Base-by-base conservation (phyloP, 2,113 vertebrate genomes). In the Callionymus lyra region DNA sequence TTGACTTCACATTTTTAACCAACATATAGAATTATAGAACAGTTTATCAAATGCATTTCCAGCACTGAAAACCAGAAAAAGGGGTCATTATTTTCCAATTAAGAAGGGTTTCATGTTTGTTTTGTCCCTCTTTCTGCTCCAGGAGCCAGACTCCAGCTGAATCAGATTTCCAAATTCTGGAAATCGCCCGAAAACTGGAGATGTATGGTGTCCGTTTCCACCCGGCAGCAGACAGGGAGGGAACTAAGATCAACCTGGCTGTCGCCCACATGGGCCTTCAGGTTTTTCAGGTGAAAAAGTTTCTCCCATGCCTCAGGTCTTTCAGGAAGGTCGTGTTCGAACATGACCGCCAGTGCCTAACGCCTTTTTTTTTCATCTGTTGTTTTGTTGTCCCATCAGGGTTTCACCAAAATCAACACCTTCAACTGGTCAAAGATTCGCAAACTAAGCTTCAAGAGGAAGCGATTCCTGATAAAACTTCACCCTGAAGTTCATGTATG, bases 341-440 rank as follows among this genome's bases (percentile, higher is more conserved):
- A 10, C 0, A 1, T 12, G 10, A 31, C 27, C 3, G 12, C 17
- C 9, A 6, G 15, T 4, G 9, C 6, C 8, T 8, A 48, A 6
- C 48, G 41, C 1, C 10, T 16, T 38, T 0, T 36, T 36, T 19
- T 12, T 0, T 44, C n/a, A n/a, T n/a, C n/a, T 27, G 21, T 0
- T 21, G 35, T 19, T 51, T 8, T 16, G 2, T 45, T 63, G 31
- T 4, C 13, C 16, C 64, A 50, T 56, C 54, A 99, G 95, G 91
- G 90, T 19, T 82, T 79, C 69, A 93, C 91, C n/a, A 99, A 91
- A 74, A 99, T 99, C 55, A 99, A 99, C 40, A 98, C 95, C 2
- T 99, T 99, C 68, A 99, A 98, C 53, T 99, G 95, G 95, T 97
- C 94, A 13, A 94, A 97, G 78, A 92, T 99, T 68, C 91, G 95